Evolutionary conservation across 1,140 invertebrate genomes (phyloP), one percentile per base, ranked within the genome.

Genomic region (Aplysia californica): DNA sequence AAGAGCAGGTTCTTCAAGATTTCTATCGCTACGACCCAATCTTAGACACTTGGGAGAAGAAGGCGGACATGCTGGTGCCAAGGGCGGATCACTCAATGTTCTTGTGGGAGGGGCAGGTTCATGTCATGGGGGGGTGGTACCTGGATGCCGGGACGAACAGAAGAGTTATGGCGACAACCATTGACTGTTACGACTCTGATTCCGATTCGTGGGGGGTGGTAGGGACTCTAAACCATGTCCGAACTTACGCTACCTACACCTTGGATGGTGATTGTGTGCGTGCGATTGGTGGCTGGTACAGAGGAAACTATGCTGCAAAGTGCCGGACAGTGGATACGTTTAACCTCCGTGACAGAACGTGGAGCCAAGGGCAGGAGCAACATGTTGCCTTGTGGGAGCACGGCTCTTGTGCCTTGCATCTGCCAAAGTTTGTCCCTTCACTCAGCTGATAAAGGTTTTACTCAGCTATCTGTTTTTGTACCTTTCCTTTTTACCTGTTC

Each of bases 31-130:
- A 93, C 79, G 91, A 94, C 80, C 90, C 91, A 0, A 86, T 84
- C 20, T 86, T 80, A 1, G 91, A 93, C 75, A 87, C 84, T 4
- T 95, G 94, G 94, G 85, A 90, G 59, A 83, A 87, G 35, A 89
- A 92, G 75, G 84, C 91, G 0, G 87, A 92, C 0, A 91, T 95
- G 91, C 88, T 93, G 21, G 92, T 91, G 23, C 92, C 93, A 0
- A 86, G 94, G 79, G 93, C 93, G 23, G 94, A 94, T 86, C 94
- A 95, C 87, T 91, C 92, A 3, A 93, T 94, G 91, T 89, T 94
- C 29, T 85, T 89, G 2, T 91, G 93, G 61, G 90, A 91, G 1
- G 91, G 92, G 77, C 91, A 91, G 50, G 89, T 95, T 36, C 94
- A 93, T 85, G 92, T 94, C 0, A 93, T 93, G 84, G 94, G 94